These are phyloP conservation scores for Ctenochaetus hawaiiensis DNA, from an alignment of 2,797 vertebrate genomes.

Conservation along the genomic window DNA sequence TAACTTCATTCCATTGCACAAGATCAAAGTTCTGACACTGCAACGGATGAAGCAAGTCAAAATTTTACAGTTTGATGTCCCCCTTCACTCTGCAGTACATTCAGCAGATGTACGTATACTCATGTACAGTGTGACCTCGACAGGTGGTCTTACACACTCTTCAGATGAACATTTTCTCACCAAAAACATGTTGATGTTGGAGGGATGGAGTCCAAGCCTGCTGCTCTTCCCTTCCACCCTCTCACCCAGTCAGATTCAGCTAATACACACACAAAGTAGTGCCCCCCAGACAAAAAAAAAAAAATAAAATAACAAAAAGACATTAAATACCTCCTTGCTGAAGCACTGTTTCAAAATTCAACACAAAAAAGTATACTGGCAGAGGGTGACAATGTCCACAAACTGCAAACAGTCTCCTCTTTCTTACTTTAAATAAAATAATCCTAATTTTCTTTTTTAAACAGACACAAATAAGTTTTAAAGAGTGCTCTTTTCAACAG, in stretches of 20 bases:
- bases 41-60: slow-evolving; percentile 59
- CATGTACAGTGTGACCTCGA: slow-evolving; percentile 69
- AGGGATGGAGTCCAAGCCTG: slow-evolving; percentile 39
- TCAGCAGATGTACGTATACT: slow-evolving; percentile 53
- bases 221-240: slow-evolving; percentile 56
- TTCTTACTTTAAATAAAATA: slow-evolving; percentile 50
- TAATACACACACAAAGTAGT: slow-evolving; percentile 49
- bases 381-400: slow-evolving; percentile 19
- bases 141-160: slow-evolving; percentile 54
- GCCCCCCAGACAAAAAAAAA: background rate
- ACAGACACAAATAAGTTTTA: slow-evolving; percentile 66
- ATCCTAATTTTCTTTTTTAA: slow-evolving; percentile 45
- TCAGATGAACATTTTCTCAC: slow-evolving; percentile 36
- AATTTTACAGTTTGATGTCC: slow-evolving; percentile 39
- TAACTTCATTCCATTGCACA: slow-evolving; percentile 45
- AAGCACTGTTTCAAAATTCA: slow-evolving; percentile 34
- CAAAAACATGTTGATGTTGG: background rate
- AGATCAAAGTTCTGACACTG: slow-evolving; percentile 65
- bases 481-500: slow-evolving; percentile 69
- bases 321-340: background rate
- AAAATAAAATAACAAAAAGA: background rate
- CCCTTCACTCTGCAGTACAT: slow-evolving; percentile 54
- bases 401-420: slow-evolving; percentile 30
- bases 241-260: slow-evolving; percentile 53
- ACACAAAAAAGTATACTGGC: slow-evolving; percentile 27